Evolutionary conservation across 2,888 invertebrate genomes (phyloP).

Genomic region (Ophioninae sp.): DNA sequence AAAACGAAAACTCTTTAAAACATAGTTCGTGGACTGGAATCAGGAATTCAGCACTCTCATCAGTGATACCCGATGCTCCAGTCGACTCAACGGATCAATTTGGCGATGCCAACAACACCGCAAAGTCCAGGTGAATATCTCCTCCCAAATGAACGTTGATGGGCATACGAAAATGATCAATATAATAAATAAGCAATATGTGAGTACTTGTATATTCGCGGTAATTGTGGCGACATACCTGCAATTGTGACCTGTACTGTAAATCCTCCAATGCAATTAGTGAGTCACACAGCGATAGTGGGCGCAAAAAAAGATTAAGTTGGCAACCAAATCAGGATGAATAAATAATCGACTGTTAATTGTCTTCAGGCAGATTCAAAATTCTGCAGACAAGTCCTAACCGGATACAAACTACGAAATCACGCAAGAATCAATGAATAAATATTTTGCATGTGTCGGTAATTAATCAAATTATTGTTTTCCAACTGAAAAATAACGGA

Average conservation of each 20-base stretch:
- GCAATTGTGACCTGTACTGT: neutral
- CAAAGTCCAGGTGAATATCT: constrained; percentile 69
- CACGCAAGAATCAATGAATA: neutral
- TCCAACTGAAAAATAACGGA: neutral
- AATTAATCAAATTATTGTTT: neutral
- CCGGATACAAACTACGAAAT: neutral
- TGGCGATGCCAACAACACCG: constrained; percentile 65
- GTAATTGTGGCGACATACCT: neutral
- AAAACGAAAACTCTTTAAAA: constrained; percentile 63
- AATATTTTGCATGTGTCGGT: neutral
- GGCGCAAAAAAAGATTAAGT: neutral
- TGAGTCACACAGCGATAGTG: neutral
- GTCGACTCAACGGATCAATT: constrained; percentile 13
- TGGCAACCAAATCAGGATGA: neutral
- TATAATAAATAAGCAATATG: neutral
- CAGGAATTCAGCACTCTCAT: constrained; percentile 68
- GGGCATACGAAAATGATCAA: no score
- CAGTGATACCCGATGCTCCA: constrained; percentile 28
- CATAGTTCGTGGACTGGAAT: constrained; percentile 74
- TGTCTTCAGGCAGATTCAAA: neutral
- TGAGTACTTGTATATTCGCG: neutral
- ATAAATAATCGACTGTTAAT: neutral
- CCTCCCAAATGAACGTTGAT: neutral
- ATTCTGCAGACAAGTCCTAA: neutral
- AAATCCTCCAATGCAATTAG: neutral